Percentiles rank a stretch among this genome's conserved stretches.
phyloP scores from a whole-genome alignment of 2,888 invertebrate species.

The Platycheirus rosarum region DNA sequence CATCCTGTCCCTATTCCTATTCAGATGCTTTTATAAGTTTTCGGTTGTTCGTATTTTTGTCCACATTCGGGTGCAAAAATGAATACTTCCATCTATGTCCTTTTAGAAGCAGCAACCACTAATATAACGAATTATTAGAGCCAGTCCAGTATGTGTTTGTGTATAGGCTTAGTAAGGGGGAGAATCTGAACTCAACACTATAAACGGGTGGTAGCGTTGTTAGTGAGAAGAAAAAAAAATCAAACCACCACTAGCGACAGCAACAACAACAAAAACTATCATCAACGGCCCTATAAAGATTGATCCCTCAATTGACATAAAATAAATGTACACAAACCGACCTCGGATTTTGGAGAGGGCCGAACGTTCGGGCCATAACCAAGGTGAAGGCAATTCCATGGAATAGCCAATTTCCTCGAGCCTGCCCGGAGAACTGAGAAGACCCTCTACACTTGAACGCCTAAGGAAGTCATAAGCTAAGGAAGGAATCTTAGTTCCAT shows the following conservation, averaged over 20 bases:
- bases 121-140: constrained; percentile 50
- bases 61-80: constrained; percentile 43
- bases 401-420: constrained; percentile 71
- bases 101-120: constrained; percentile 19
- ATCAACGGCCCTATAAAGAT: constrained; percentile 70
- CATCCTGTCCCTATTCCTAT: constrained; percentile 35
- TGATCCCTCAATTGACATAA: constrained; percentile 73
- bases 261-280: constrained; percentile 39
- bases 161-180: constrained; percentile 17
- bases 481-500: constrained; percentile 49
- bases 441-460: not conserved
- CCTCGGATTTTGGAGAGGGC: constrained; percentile 30
- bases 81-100: constrained; percentile 37
- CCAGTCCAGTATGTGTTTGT: constrained; percentile 13
- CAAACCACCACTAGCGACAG: constrained; percentile 29
- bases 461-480: constrained; percentile 39
- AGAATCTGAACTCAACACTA: constrained; percentile 32
- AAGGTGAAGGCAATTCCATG: constrained; percentile 71
- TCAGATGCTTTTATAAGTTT: constrained; percentile 36
- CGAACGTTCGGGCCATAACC: constrained; percentile 28
- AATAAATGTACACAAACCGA: constrained; percentile 71
- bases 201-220: not conserved
- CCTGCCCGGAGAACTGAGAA: constrained; percentile 22
- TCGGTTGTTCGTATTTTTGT: constrained; percentile 13
- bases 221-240: not conserved